A percentile compares a stretch with the other conserved stretches of the same genome.
phyloP scores from a whole-genome alignment of 2,888 invertebrate genomes.

The Zaprionus obscuricornis region DNA sequence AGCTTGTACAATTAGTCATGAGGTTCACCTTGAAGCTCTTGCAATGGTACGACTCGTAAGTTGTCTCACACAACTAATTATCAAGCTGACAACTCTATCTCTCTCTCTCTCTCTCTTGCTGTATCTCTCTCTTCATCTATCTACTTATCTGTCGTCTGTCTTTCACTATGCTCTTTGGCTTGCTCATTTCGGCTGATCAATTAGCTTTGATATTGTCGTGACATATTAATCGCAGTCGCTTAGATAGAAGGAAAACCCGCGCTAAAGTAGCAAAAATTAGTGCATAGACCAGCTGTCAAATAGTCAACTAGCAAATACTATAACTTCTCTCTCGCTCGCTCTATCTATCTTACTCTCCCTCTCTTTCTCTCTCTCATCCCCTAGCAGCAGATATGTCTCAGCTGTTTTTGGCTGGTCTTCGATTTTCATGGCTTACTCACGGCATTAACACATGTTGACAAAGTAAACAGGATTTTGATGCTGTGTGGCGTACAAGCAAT shows the following conservation, averaged over 20 bases:
- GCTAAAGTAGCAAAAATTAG: slow-evolving; percentile 48
- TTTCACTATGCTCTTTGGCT: neutral
- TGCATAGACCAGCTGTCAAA: neutral
- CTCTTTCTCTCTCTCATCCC: neutral
- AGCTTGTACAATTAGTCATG: slow-evolving; percentile 38
- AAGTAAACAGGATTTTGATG: slow-evolving; percentile 78
- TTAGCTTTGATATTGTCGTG: slow-evolving; percentile 74
- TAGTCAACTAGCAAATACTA: neutral
- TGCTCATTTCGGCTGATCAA: slow-evolving; percentile 60
- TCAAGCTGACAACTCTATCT: slow-evolving; percentile 40
- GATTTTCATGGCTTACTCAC: slow-evolving; percentile 64
- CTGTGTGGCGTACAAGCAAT: slow-evolving; percentile 60
- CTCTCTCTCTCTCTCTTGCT: slow-evolving; percentile 2
- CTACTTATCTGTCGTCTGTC: neutral
- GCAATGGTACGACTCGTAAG: neutral
- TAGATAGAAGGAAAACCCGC: slow-evolving; percentile 55
- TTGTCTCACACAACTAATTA: slow-evolving; percentile 37
- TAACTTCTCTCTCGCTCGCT: slow-evolving; percentile 2
- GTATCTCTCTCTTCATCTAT: too few relatives aligned
- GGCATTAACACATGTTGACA: slow-evolving; percentile 81
- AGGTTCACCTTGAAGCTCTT: slow-evolving; percentile 15
- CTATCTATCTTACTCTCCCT: too few relatives aligned
- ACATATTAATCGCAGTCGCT: slow-evolving; percentile 70
- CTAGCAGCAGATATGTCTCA: slow-evolving; percentile 10
- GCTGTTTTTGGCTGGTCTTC: slow-evolving; percentile 58